Evolutionary conservation across 1,140 invertebrate species (phyloP).

Genomic region (Zaprionus vittiger): DNA sequence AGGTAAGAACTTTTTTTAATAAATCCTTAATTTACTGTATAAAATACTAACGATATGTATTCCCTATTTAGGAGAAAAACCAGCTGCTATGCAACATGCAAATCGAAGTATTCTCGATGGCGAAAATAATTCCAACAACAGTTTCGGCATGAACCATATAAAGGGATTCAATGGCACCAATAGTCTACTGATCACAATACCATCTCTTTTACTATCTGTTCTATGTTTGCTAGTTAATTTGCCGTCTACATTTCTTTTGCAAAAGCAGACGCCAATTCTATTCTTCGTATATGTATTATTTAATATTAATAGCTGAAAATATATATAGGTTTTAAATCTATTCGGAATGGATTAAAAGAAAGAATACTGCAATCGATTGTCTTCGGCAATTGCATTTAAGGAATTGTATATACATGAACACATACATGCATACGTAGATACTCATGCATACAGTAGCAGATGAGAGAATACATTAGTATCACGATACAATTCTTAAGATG

Average conservation of each 20-base stretch:
- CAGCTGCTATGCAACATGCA: constrained; percentile 88
- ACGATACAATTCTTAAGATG: constrained; percentile 47
- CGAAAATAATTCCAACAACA: constrained; percentile 64
- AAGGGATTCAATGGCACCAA: constrained; percentile 55
- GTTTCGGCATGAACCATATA: constrained; percentile 55
- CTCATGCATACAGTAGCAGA: constrained; percentile 47
- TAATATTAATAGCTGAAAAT: constrained; percentile 69
- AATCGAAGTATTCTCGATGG: constrained; percentile 84
- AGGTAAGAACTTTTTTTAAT: constrained; percentile 62
- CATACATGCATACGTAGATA: constrained; percentile 31
- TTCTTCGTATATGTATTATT: constrained; percentile 50
- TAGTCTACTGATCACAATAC: constrained; percentile 28
- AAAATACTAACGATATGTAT: not conserved
- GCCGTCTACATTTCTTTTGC: constrained; percentile 37
- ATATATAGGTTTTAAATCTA: constrained; percentile 26
- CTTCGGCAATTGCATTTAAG: constrained; percentile 54
- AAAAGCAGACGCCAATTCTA: constrained; percentile 39
- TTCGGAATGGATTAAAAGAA: constrained; percentile 37
- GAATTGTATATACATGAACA: constrained; percentile 65
- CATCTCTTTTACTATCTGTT: constrained; percentile 46
- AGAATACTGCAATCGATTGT: constrained; percentile 49
- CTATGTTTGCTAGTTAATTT: constrained; percentile 50
- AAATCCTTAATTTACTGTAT: not conserved
- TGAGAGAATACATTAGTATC: constrained; percentile 47
- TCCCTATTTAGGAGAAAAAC: constrained; percentile 86